phyloP scores from a whole-genome alignment of 1,140 invertebrate species.

The Drosophila teissieri region DNA sequence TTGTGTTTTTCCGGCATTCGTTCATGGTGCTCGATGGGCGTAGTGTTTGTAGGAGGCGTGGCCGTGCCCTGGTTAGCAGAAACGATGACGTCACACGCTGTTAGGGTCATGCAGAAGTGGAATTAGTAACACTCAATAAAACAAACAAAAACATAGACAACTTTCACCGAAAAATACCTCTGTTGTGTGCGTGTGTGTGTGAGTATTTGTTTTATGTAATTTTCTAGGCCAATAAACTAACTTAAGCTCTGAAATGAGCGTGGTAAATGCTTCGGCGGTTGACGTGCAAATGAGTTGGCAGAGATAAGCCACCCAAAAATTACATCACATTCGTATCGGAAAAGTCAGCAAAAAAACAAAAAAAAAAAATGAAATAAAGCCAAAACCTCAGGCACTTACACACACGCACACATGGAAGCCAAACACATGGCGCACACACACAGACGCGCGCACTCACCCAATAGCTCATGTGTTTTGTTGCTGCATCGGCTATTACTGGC shows the following conservation, averaged over 20 bases:
- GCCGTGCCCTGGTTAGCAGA: slow-evolving; percentile 7
- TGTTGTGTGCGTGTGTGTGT: slow-evolving; percentile 2
- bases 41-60: not conserved
- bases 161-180: slow-evolving; percentile 18
- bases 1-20: slow-evolving; percentile 10
- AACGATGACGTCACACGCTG: slow-evolving; percentile 21
- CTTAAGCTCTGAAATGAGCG: not conserved
- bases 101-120: no score
- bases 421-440: slow-evolving; percentile 14
- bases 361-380: not conserved
- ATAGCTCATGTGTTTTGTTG: slow-evolving; percentile 7
- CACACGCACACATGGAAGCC: not conserved
- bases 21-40: slow-evolving; percentile 7
- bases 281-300: slow-evolving; percentile 19
- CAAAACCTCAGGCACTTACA: slow-evolving; percentile 16
- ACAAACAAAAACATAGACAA: slow-evolving; percentile 3
- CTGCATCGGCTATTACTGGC: slow-evolving; percentile 6
- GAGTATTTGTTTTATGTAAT: slow-evolving; percentile 42
- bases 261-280: slow-evolving; percentile 3
- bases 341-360: slow-evolving; percentile 4
- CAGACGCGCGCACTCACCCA: slow-evolving; percentile 3
- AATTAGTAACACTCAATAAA: not conserved
- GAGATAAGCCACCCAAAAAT: slow-evolving; percentile 55
- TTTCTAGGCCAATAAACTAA: slow-evolving; percentile 8
- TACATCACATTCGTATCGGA: slow-evolving; percentile 56